These are phyloP conservation scores for Gymnodraco acuticeps DNA, from an alignment of 2,797 vertebrate species.

Conservation along the genomic window DNA sequence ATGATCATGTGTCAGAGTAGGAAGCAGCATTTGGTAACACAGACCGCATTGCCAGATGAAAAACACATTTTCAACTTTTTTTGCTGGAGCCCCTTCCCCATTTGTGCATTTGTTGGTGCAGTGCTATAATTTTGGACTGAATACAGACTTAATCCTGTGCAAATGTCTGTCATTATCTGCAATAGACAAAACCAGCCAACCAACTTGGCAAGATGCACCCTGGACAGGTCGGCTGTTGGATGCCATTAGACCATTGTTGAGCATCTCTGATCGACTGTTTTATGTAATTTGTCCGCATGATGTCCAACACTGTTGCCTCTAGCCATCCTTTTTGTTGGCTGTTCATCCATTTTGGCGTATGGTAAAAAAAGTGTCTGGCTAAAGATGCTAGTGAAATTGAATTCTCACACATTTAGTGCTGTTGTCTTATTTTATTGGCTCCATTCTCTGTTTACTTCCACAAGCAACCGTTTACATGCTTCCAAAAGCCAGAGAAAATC, in stretches of 20 bases:
- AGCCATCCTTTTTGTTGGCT: not conserved
- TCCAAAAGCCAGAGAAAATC: not conserved
- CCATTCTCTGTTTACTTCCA: not conserved
- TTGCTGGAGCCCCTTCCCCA: too few relatives aligned
- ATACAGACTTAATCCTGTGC: not conserved
- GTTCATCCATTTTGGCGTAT: not conserved
- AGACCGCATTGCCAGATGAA: not conserved
- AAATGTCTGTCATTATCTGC: not conserved
- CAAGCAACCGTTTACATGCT: not conserved
- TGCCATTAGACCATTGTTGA: not conserved
- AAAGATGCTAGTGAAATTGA: not conserved
- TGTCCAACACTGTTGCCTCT: not conserved
- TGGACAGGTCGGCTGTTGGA: slow-evolving; percentile 1
- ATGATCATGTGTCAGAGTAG: not conserved
- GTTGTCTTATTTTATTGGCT: not conserved
- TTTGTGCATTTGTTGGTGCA: not conserved
- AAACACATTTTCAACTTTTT: not conserved
- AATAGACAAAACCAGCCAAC: not conserved
- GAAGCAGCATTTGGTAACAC: not conserved
- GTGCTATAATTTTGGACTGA: not conserved
- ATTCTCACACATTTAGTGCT: not conserved
- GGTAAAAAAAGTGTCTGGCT: slow-evolving; percentile 6
- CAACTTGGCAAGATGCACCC: not conserved
- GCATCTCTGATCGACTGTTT: not conserved
- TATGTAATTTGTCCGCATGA: not conserved